These are phyloP conservation scores for Patella depressa DNA, from an alignment of 2,888 invertebrate genomes.

Conservation along the genomic window DNA sequence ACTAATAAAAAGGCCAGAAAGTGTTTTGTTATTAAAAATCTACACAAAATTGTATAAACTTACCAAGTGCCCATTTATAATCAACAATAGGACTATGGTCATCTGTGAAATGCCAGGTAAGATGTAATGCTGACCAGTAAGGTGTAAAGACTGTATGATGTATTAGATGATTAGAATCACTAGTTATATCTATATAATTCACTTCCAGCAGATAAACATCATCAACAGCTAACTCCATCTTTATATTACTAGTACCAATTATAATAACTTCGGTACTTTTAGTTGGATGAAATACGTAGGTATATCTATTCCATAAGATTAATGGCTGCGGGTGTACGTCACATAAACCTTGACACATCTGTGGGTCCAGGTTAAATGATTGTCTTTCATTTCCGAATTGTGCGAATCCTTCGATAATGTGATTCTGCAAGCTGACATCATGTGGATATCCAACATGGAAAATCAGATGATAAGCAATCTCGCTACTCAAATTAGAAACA, in stretches of 20 bases:
- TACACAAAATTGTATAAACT: too few species aligned
- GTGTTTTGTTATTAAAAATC: background rate
- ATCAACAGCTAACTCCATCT: constrained; percentile 19
- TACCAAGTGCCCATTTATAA: constrained; percentile 32
- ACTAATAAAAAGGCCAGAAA: background rate
- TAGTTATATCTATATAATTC: constrained; percentile 14
- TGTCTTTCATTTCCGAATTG: constrained; percentile 27
- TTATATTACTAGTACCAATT: background rate
- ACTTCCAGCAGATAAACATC: constrained; percentile 11
- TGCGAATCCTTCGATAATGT: constrained; percentile 27
- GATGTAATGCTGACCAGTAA: constrained; percentile 28
- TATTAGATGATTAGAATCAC: background rate
- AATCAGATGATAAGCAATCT: constrained; percentile 14
- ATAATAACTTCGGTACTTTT: too few species aligned
- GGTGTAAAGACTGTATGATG: constrained; percentile 25
- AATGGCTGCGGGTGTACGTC: constrained; percentile 18
- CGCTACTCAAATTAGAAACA: background rate
- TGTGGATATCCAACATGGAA: constrained; percentile 23
- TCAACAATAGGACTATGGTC: constrained; percentile 21
- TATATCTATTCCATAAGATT: constrained; percentile 28
- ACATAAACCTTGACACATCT: constrained; percentile 26
- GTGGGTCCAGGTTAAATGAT: constrained; percentile 29
- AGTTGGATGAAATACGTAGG: too few species aligned
- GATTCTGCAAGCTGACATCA: constrained; percentile 15
- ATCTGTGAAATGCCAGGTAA: constrained; percentile 32